These are phyloP conservation scores for Coelinius sp. DNA, from an alignment of 2,888 invertebrate species.

Conservation along the genomic window DNA sequence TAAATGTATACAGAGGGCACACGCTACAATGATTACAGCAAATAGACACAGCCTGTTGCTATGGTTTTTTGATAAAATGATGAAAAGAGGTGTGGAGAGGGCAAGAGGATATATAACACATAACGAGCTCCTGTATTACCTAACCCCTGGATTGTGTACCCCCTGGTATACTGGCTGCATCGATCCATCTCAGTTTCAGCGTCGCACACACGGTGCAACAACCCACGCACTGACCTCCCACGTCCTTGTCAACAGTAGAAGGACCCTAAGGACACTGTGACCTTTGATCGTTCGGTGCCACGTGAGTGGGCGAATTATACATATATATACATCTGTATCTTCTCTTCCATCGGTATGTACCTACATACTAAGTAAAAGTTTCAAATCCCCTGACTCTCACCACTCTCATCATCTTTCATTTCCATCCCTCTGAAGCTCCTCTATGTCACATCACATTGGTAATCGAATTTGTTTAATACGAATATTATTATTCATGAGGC, in stretches of 20 bases:
- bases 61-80: slow-evolving; percentile 40
- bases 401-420: neutral
- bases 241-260: slow-evolving; percentile 53
- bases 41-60: slow-evolving; percentile 56
- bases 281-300: slow-evolving; percentile 45
- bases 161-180: slow-evolving; percentile 61
- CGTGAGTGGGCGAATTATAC: slow-evolving; percentile 13
- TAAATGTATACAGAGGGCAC: neutral
- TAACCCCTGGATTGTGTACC: slow-evolving; percentile 60
- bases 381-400: neutral
- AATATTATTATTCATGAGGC: neutral
- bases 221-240: slow-evolving; percentile 66
- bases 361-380: neutral
- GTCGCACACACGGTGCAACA: slow-evolving; percentile 61
- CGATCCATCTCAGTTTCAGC: slow-evolving; percentile 56
- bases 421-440: neutral
- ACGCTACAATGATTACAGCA: neutral
- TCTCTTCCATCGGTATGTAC: neutral
- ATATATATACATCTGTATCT: neutral
- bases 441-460: neutral
- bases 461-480: neutral
- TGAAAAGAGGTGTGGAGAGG: slow-evolving; percentile 27
- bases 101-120: slow-evolving; percentile 38
- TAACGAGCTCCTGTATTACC: slow-evolving; percentile 17
- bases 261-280: slow-evolving; percentile 47